Evolutionary conservation across 2,888 invertebrate genomes (phyloP).

Genomic region (Cerceris rybyensis): DNA sequence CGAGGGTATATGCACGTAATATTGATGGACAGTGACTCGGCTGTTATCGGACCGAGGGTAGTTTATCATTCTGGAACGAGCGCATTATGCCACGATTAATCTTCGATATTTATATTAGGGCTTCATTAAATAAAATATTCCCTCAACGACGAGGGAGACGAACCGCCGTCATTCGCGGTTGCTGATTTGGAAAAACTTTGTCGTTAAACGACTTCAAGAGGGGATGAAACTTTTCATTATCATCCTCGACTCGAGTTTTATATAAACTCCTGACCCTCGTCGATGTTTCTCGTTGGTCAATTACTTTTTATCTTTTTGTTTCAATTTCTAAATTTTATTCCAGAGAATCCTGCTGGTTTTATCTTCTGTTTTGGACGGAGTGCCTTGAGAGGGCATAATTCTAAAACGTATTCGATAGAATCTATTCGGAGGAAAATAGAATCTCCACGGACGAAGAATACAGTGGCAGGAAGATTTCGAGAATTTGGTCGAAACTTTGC

Average conservation of each 20-base stretch:
- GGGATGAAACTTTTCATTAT: slow-evolving; percentile 55
- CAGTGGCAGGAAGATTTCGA: slow-evolving; percentile 48
- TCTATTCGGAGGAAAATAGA: slow-evolving; percentile 45
- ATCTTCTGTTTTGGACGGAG: slow-evolving; percentile 24
- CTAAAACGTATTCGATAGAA: slow-evolving; percentile 47
- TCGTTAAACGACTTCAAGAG: slow-evolving; percentile 31
- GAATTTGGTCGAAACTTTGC: slow-evolving; percentile 48
- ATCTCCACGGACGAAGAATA: slow-evolving; percentile 47
- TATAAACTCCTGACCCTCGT: slow-evolving; percentile 18
- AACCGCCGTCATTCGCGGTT: slow-evolving; percentile 16
- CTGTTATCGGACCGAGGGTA: slow-evolving; percentile 72
- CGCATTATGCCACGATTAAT: slow-evolving; percentile 80
- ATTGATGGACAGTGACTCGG: slow-evolving; percentile 80
- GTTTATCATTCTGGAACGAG: slow-evolving; percentile 79
- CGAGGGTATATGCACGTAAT: slow-evolving; percentile 67
- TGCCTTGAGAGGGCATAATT: slow-evolving; percentile 33
- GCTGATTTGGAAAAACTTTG: slow-evolving; percentile 35
- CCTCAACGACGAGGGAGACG: slow-evolving; percentile 14
- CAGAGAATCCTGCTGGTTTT: slow-evolving; percentile 17
- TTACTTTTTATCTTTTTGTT: background rate
- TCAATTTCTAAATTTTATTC: slow-evolving; percentile 4
- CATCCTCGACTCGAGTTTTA: slow-evolving; percentile 22
- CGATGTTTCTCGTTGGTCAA: slow-evolving; percentile 15
- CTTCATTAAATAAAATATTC: slow-evolving; percentile 74
- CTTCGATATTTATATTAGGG: slow-evolving; percentile 80